Conservation (phyloP, 1,140 invertebrate genomes). For the Portunus trituberculatus region DNA sequence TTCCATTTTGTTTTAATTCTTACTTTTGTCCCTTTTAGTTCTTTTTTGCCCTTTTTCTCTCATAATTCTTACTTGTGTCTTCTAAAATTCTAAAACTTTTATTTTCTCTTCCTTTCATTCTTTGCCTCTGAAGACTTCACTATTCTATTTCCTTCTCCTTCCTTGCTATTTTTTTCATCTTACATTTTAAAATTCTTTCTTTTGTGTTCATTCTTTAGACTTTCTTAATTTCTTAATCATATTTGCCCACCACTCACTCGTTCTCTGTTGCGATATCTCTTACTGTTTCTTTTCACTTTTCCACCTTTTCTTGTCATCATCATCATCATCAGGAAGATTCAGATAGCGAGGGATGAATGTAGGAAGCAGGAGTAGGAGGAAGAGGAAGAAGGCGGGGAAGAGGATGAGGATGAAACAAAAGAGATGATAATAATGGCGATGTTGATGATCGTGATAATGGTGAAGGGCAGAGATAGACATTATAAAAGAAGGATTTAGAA, state of each 20-base stretch:
- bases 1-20: background rate
- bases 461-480: too few species aligned
- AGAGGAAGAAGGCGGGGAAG: background rate
- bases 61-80: too few species aligned
- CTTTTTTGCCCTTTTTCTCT: too few species aligned
- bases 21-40: background rate
- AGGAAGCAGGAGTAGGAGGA: background rate
- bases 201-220: background rate
- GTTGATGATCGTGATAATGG: too few species aligned
- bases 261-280: background rate
- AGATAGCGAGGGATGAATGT: background rate
- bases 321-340: too few species aligned
- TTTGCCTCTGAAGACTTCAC: background rate
- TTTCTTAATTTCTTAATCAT: background rate
- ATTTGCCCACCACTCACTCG: background rate
- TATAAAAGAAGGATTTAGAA: background rate
- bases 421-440: too few species aligned
- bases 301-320: background rate
- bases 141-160: background rate
- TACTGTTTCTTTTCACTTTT: background rate
- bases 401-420: background rate
- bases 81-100: too few species aligned
- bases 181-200: background rate
- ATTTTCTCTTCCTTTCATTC: background rate
- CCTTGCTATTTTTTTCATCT: background rate